Conservation (phyloP, 92 coral and sea anemone species). For the Porites evermanni region DNA sequence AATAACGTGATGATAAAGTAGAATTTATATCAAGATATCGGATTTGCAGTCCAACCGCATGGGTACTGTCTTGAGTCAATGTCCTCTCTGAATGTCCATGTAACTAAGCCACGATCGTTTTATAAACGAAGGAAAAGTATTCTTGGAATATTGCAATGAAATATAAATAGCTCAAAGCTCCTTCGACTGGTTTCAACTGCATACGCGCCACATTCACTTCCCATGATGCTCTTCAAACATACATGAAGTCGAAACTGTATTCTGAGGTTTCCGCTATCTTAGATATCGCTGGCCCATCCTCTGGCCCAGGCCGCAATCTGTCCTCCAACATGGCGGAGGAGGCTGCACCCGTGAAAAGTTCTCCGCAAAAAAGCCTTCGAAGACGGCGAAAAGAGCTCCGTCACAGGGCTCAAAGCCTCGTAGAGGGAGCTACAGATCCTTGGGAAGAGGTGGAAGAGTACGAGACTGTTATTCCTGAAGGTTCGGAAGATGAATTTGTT, state of each 20-base stretch:
- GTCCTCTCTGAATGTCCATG: not conserved
- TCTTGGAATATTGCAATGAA: conserved; percentile 13
- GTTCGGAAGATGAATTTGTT: conserved; percentile 85
- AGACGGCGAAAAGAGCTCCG: conserved; percentile 77
- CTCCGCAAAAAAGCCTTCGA: conserved; percentile 36
- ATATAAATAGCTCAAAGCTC: not conserved
- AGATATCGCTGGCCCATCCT: not conserved
- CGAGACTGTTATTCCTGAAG: conserved; percentile 90
- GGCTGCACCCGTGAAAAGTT: conserved; percentile 8
- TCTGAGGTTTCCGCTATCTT: not conserved
- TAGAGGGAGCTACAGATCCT: conserved; percentile 86
- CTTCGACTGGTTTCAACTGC: conserved; percentile 20
- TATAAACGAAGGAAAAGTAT: not conserved
- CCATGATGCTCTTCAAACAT: not conserved
- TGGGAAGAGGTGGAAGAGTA: conserved; percentile 90
- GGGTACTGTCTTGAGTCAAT: not conserved
- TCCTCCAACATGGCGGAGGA: conserved; percentile 76
- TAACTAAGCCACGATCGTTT: not conserved
- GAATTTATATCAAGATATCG: conserved; percentile 3
- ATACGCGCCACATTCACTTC: conserved; percentile 18
- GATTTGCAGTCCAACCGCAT: not conserved
- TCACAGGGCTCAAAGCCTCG: conserved; percentile 94
- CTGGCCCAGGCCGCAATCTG: not conserved
- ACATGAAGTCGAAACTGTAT: too few relatives aligned
- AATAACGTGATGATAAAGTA: conserved; percentile 13